Evolutionary conservation across 2,888 invertebrate genomes (phyloP), one percentile per base, ranked within the genome.

Genomic region (Fabriciana adippe): DNA sequence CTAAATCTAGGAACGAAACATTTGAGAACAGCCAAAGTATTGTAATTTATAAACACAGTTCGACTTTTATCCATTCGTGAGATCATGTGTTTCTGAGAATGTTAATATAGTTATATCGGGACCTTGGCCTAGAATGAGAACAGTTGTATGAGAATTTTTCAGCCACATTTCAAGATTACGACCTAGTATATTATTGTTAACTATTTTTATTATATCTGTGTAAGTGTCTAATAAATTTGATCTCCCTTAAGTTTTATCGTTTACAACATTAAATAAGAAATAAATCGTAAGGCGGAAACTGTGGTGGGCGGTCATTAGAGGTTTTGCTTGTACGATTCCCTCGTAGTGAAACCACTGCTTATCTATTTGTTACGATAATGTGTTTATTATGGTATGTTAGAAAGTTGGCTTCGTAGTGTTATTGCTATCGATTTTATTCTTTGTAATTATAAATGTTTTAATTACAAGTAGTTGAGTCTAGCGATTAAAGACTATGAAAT

Each of bases 201-300:
- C 61, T 50, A 63, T 68, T 69, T 70, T 62, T 66, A 53, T 67
- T 66, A 60, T 62, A 66, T 69, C 61, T 55, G 55, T 63, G 47
- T 55, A 54, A 51, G 60, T 61, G 69, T 71, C 68, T 60, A 70
- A 72, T 70, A 70, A 72, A 69, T 72, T 72, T 41, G 59, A 67
- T 68, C 59, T 65, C 60, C 56, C 67, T 64, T 69, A 65, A 67
- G 54, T 72, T 72, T 72, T 71, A 70, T 73, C 57, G 67, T 57
- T 67, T 45, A 41, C 47, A 64, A 69, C 71, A 69, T 73, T 70
- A 74, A 73, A 72, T 67, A 71, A 66, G 64, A 64, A 64, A 68
- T 74, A 73, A 74, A 73, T 70, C 64, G 47, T 59, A 15, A 35
- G 18, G 54, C 50, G 53, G 59, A 65, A 57, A 48, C 26, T 60